These are phyloP conservation scores for Zeugodacus cucurbitae DNA, from an alignment of 1,140 invertebrate species.

Conservation along the genomic window DNA sequence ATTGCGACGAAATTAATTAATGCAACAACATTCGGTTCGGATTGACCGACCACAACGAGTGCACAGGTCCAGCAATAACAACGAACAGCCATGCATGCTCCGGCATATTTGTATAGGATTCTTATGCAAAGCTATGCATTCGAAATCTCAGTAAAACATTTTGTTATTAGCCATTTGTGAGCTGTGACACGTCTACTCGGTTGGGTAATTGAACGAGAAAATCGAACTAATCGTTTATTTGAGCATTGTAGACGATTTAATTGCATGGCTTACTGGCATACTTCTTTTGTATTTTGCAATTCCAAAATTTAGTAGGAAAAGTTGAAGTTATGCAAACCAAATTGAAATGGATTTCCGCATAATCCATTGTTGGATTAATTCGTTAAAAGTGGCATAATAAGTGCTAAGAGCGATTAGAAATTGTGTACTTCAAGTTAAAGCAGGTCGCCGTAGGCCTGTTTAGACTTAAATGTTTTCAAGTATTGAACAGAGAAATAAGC, in stretches of 20 bases:
- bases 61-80: not conserved
- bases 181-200: not conserved
- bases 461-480: too few relatives aligned
- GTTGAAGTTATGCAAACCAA: too few relatives aligned
- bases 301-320: too few relatives aligned
- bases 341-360: too few relatives aligned
- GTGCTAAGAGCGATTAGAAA: too few relatives aligned
- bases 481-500: too few relatives aligned
- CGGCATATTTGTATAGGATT: not conserved
- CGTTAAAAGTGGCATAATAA: too few relatives aligned
- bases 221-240: not conserved
- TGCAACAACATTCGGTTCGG: not conserved
- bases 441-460: too few relatives aligned
- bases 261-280: not conserved
- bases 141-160: not conserved
- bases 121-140: not conserved
- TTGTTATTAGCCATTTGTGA: not conserved
- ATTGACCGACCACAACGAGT: not conserved
- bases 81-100: not conserved
- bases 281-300: too few relatives aligned
- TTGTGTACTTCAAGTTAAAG: too few relatives aligned
- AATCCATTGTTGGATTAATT: too few relatives aligned
- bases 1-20: conserved; percentile 4
- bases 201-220: not conserved
- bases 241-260: not conserved